Conservation (phyloP, 2,888 invertebrate genomes). For the Xiphydria camelus region DNA sequence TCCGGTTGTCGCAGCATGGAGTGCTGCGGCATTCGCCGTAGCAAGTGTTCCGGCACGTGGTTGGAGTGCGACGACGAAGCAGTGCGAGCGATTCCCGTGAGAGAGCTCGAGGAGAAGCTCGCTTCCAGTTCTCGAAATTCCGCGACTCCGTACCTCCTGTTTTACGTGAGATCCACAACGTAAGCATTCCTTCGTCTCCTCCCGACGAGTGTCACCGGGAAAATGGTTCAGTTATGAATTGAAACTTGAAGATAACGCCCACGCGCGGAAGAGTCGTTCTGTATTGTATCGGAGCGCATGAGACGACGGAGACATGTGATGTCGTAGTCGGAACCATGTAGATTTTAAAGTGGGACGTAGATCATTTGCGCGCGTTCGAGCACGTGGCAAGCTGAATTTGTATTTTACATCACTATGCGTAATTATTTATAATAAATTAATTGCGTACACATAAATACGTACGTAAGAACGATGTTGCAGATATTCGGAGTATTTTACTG, state of each 20-base stretch:
- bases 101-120: conserved; percentile 78
- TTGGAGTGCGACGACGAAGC: conserved; percentile 88
- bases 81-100: conserved; percentile 75
- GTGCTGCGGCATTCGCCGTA: conserved; percentile 62
- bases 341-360: no score
- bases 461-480: no score
- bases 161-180: conserved; percentile 67
- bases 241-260: conserved; percentile 27
- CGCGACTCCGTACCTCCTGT: conserved; percentile 84
- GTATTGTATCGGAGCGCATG: no score
- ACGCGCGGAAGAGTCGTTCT: conserved; percentile 17
- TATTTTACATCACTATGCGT: no score
- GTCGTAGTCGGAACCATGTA: no score
- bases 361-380: no score
- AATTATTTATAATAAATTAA: no score
- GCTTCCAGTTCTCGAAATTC: conserved; percentile 74
- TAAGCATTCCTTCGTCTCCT: conserved; percentile 27
- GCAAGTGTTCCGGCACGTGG: conserved; percentile 64
- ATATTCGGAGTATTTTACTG: no score
- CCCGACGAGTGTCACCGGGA: conserved; percentile 26
- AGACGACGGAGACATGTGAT: no score
- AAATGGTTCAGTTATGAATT: conserved; percentile 32
- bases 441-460: no score
- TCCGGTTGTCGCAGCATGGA: conserved; percentile 61
- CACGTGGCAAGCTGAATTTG: no score